phyloP scores from a whole-genome alignment of 35 echinoderm and acorn worm genomes.

The Apostichopus californicus region DNA sequence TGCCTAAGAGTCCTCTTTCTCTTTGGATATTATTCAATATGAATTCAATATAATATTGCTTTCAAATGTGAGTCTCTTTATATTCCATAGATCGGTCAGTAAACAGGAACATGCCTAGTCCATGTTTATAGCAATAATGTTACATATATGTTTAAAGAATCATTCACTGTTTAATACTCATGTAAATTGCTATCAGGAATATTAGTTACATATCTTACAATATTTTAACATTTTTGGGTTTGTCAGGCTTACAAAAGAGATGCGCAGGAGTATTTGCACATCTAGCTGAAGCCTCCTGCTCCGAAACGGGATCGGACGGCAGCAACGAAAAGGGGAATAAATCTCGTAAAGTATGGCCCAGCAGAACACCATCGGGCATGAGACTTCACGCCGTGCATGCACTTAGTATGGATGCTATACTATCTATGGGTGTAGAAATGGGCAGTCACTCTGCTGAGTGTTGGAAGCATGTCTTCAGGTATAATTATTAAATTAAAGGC shows the following conservation, averaged over 20 bases:
- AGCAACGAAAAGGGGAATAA: conserved; percentile 39
- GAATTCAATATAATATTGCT: too few species aligned
- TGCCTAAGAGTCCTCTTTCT: too few species aligned
- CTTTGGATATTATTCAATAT: too few species aligned
- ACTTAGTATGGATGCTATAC: conserved; percentile 91
- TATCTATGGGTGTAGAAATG: conserved; percentile 99
- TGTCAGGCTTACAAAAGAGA: conserved; percentile 73
- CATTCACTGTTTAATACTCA: too few species aligned
- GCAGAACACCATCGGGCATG: conserved; percentile 69
- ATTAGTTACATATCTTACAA: too few species aligned
- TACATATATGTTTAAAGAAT: too few species aligned
- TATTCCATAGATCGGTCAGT: too few species aligned
- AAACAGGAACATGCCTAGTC: too few species aligned
- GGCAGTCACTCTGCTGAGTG: conserved; percentile 89
- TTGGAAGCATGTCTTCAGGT: conserved; percentile 99
- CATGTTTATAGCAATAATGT: too few species aligned
- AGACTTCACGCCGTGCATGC: conserved; percentile 92
- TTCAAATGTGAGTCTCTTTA: too few species aligned
- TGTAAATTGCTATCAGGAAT: too few species aligned
- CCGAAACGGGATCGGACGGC: neutral
- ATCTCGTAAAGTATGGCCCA: conserved; percentile 58
- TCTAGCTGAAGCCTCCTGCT: conserved; percentile 82
- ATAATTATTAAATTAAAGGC: neutral
- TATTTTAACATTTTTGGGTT: neutral
- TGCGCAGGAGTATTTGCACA: conserved; percentile 89